A percentile compares a stretch with the other conserved stretches of the same genome.
Conservation (phyloP, 1,140 invertebrate genomes). For the Lasioglossum albipes region DNA sequence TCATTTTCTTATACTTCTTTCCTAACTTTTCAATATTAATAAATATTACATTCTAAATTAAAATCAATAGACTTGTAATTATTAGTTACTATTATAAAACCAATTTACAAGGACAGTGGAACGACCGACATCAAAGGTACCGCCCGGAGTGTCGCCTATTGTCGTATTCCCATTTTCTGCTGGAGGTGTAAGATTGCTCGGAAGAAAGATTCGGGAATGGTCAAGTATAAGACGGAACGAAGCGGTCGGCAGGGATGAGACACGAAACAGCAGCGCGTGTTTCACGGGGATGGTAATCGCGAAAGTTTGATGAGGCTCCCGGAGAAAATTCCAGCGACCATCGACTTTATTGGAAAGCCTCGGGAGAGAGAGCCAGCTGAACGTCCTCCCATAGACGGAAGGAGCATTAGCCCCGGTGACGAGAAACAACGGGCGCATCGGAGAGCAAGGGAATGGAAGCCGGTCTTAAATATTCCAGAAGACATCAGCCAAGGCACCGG, state of each 20-base stretch:
- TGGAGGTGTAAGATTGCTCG: no score
- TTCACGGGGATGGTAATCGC: slow-evolving; percentile 3
- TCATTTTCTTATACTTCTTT: no score
- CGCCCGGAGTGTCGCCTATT: no score
- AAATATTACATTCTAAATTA: no score
- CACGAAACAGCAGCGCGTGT: background rate
- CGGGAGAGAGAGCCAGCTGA: background rate
- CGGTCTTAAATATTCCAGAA: slow-evolving; percentile 67
- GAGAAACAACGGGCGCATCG: slow-evolving; percentile 46
- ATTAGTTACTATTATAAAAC: no score
- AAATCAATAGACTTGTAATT: no score
- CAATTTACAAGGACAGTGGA: no score
- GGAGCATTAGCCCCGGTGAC: slow-evolving; percentile 45
- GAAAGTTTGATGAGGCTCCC: slow-evolving; percentile 30
- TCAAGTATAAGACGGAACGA: no score
- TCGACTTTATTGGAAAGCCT: slow-evolving; percentile 28
- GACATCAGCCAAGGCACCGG: slow-evolving; percentile 55
- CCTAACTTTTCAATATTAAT: no score
- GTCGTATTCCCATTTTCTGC: no score
- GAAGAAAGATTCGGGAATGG: no score
- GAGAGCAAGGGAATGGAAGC: slow-evolving; percentile 37
- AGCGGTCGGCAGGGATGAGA: background rate
- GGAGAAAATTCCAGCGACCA: background rate
- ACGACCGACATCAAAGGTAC: no score
- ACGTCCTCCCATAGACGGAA: background rate